Conservation (phyloP, 2,888 invertebrate genomes). For the Exocentrus adspersus region DNA sequence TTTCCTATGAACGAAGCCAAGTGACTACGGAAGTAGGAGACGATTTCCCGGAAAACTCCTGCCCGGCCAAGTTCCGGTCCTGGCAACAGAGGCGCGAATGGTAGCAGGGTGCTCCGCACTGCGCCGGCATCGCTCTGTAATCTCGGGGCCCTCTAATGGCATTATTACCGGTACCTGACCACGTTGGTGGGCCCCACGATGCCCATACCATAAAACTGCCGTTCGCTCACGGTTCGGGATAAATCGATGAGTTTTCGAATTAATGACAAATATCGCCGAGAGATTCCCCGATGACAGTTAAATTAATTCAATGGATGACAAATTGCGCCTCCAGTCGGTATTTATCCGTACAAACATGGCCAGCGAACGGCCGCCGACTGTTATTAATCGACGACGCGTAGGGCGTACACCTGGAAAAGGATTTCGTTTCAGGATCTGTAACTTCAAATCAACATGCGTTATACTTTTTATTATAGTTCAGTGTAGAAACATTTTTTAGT, state of each 20-base stretch:
- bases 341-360: slow-evolving; percentile 39
- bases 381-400: slow-evolving; percentile 39
- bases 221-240: slow-evolving; percentile 27
- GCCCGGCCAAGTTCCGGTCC: slow-evolving; percentile 32
- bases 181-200: slow-evolving; percentile 50
- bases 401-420: background rate
- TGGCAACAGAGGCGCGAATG: slow-evolving; percentile 40
- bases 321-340: slow-evolving; percentile 38
- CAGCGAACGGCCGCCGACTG: slow-evolving; percentile 28
- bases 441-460: background rate
- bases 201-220: slow-evolving; percentile 25
- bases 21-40: no score
- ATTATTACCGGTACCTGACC: slow-evolving; percentile 52
- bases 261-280: slow-evolving; percentile 39
- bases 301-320: slow-evolving; percentile 47
- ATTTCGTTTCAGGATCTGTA: background rate
- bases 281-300: slow-evolving; percentile 43
- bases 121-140: slow-evolving; percentile 59
- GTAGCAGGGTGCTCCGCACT: slow-evolving; percentile 44
- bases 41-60: no score
- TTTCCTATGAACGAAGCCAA: no score
- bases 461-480: no score
- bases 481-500: no score
- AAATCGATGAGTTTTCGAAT: slow-evolving; percentile 38
- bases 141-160: slow-evolving; percentile 55